Evolutionary conservation across 1,140 invertebrate species (phyloP), one percentile per base, ranked within the genome.

Genomic region (Drosophila equinoxialis): DNA sequence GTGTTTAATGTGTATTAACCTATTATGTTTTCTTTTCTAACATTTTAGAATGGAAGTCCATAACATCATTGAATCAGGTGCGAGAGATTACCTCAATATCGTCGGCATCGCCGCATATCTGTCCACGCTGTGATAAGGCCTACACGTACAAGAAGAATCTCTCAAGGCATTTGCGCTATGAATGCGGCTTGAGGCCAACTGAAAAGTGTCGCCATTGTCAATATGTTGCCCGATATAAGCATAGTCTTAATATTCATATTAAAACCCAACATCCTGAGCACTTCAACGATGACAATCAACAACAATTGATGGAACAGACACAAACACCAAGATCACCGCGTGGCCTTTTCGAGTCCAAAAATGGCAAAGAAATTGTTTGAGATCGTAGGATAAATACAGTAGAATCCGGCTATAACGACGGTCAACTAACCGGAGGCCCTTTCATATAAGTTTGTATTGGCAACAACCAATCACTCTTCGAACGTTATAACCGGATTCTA

Each of bases 71-170:
- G 5, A 91, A 92, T 26, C 81, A 85, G 20, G 72, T 90, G n/a
- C 33, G 14, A 37, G 33, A 35, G 10, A 35, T 13, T 68, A 71
- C 13, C 58, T 63, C 11, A 71, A 64, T 41, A 14, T 59, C 72
- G 1, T 4, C 45, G 10, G 7, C 17, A 20, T 23, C 17, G 45
- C 6, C 17, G 3, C 82, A 91, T 65, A 68, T 77, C 26, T 95
- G 95, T 85, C 92, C 92, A 7, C 91, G 91, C 14, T 95, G 95
- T 74, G 93, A 93, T n/a, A 94, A 94, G 71, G 86, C 90, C 51
- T 95, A 95, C 91, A 93, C 93, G 13, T 94, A 94, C 82, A 93
- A 93, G 60, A 92, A 93, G 67, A 94, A 94, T 10, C 81, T 95
- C 3, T 92, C 93, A 26, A 94, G 94, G 17, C 94, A 95, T 74